Evolutionary conservation across 2,888 invertebrate species (phyloP), one percentile per base, ranked within the genome.

Genomic region (Cyaniris semiargus): DNA sequence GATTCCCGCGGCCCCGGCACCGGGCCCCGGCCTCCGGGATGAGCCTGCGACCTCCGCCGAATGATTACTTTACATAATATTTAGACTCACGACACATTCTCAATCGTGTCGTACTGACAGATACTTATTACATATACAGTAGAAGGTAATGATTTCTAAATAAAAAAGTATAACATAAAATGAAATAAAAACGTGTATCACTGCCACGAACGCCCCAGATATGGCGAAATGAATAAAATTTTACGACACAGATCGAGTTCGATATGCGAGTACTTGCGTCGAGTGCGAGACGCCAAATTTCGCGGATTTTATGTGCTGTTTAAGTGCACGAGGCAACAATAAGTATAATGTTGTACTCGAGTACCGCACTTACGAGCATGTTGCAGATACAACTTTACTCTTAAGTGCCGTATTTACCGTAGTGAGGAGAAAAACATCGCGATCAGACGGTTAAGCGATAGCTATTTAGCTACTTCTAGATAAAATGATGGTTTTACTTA

Each of bases 221-320:
- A 66, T 18, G 31, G 66, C 31, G 0, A 66, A 66, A 15, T 27
- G 27, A 66, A 66, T 66, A 66, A 66, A 31, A 66, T 66, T 66
- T 66, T 27, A 66, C 18, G 66, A 66, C 15, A 15, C 18, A 66
- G 66, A 66, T 66, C 27, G 66, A 27, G 66, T 31, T 66, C 66
- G 66, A 66, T 66, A 31, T 66, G 15, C 66, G 27, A 66, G 66
- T 66, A 66, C 66, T 66, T 18, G 27, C 27, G 66, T 23, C 15
- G 27, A 66, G 66, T 27, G 27, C 66, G 66, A 66, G 66, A 66
- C 18, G 66, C 66, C 66, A 31, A 66, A 66, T 66, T 66, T 27
- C 2, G 4, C 60, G 31, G 27, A 27, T 66, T 66, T 66, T 66
- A 66, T 66, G 66, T 66, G 27, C 15, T 18, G 27, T 66, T 31